Evolutionary conservation across 2,888 invertebrate genomes (phyloP).

Genomic region (Rambutsinella grinnellia): DNA sequence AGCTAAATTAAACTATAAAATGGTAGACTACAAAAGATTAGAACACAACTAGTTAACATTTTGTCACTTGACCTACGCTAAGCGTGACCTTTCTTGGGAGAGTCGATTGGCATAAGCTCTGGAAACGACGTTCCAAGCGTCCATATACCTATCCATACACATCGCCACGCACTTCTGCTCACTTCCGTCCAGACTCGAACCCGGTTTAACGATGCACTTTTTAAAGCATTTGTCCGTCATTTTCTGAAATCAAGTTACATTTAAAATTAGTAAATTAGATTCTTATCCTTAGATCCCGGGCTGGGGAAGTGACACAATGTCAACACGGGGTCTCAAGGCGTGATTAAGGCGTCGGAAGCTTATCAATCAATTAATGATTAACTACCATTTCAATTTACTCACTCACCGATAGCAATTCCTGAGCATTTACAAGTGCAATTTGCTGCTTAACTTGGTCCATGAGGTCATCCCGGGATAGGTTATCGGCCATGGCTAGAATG

Average conservation of each 20-base stretch:
- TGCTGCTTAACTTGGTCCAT: conserved; percentile 97
- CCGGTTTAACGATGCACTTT: conserved; percentile 93
- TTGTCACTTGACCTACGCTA: conserved; percentile 33
- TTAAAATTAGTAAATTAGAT: too few species aligned
- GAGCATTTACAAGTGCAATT: conserved; percentile 93
- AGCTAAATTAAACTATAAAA: conserved; percentile 13
- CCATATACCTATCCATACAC: conserved; percentile 98
- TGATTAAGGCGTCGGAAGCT: too few species aligned
- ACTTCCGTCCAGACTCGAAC: conserved; percentile 72
- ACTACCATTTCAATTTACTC: too few species aligned
- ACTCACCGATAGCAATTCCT: conserved; percentile 87
- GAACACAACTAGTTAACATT: conserved; percentile 7
- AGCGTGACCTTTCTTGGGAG: conserved; percentile 77
- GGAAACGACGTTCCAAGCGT: conserved; percentile 93
- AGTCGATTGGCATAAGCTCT: conserved; percentile 88
- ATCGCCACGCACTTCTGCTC: conserved; percentile 93
- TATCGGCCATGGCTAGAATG: conserved; percentile 45
- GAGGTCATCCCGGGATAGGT: conserved; percentile 80
- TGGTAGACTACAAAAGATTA: too few species aligned
- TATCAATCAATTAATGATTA: too few species aligned
- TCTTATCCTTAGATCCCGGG: conserved; percentile 65
- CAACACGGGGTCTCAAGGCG: conserved; percentile 66
- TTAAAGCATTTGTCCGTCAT: conserved; percentile 98
- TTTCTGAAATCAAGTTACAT: too few species aligned
- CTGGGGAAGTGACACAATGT: conserved; percentile 65